phyloP scores from a whole-genome alignment of 2,888 invertebrate species.

The Pollenia amentaria region DNA sequence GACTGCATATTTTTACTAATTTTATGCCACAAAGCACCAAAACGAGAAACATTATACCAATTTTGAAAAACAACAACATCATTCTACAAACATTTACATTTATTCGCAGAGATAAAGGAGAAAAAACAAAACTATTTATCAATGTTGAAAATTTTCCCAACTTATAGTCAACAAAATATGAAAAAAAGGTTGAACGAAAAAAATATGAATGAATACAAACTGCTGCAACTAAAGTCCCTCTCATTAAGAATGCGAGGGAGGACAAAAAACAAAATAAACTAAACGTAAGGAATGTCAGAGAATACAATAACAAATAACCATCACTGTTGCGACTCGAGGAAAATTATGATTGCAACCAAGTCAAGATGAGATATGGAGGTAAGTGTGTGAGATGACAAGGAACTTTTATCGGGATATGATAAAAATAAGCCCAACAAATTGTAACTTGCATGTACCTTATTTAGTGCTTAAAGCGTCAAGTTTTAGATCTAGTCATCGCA shows the following conservation, averaged over 20 bases:
- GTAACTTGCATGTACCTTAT: no score
- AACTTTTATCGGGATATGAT: no score
- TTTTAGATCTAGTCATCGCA: no score
- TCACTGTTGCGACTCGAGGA: slow-evolving; percentile 22
- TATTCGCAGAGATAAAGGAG: slow-evolving; percentile 38
- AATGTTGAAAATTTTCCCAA: slow-evolving; percentile 70
- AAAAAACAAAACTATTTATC: slow-evolving; percentile 75
- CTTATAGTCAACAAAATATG: slow-evolving; percentile 52
- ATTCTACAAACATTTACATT: slow-evolving; percentile 12
- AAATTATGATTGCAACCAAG: slow-evolving; percentile 66
- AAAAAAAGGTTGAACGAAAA: slow-evolving; percentile 19
- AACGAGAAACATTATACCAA: slow-evolving; percentile 61
- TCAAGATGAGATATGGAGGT: slow-evolving; percentile 6
- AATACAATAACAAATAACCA: slow-evolving; percentile 14
- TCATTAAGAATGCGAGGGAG: slow-evolving; percentile 68
- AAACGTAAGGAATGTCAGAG: slow-evolving; percentile 39
- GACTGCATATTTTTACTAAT: slow-evolving; percentile 60
- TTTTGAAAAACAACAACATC: slow-evolving; percentile 46
- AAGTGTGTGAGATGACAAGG: no score
- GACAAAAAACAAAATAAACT: slow-evolving; percentile 28
- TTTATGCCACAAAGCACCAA: slow-evolving; percentile 69
- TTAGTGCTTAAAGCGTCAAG: no score
- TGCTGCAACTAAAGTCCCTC: slow-evolving; percentile 61
- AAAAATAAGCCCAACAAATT: no score
- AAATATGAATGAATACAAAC: slow-evolving; percentile 60